These are phyloP conservation scores for Palloptera scutellata DNA, from an alignment of 2,888 invertebrate genomes.

Conservation along the genomic window DNA sequence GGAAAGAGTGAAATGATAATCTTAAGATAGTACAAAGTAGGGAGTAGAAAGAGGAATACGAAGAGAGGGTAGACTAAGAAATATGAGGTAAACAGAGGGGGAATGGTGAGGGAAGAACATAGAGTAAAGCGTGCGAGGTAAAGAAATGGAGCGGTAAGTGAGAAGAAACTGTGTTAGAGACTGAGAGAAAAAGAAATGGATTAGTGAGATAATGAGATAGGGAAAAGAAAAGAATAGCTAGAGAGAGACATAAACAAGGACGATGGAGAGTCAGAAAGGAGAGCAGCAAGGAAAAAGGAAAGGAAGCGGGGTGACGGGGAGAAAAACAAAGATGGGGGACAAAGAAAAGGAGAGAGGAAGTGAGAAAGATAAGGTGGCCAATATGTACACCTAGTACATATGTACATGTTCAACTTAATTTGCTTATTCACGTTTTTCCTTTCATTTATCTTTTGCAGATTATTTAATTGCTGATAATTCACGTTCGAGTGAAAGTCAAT, in stretches of 20 bases:
- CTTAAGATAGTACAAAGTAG: not conserved
- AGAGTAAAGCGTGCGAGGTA: not conserved
- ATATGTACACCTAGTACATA: no score
- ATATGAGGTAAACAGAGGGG: not conserved
- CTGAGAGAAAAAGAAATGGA: not conserved
- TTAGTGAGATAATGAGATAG: no score
- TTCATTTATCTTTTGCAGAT: slow-evolving; percentile 61
- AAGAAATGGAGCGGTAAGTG: not conserved
- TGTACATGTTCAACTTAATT: not conserved
- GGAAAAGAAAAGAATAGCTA: not conserved
- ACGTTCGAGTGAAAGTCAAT: slow-evolving; percentile 65
- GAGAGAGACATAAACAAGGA: not conserved
- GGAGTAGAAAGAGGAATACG: not conserved
- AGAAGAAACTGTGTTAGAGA: not conserved
- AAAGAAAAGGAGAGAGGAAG: not conserved
- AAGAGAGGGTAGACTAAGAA: not conserved
- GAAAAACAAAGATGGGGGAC: not conserved
- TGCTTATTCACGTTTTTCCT: not conserved
- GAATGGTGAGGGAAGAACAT: not conserved
- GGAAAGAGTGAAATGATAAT: not conserved
- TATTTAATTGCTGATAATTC: slow-evolving; percentile 68
- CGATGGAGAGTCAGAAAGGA: not conserved
- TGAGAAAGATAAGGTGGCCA: not conserved
- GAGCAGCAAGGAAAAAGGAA: not conserved
- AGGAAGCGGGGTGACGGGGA: not conserved